A percentile compares a stretch with the other conserved stretches of the same genome.
These are phyloP conservation scores for Pachyramphus minor DNA, from an alignment of 2,113 vertebrate species.

Conservation along the genomic window DNA sequence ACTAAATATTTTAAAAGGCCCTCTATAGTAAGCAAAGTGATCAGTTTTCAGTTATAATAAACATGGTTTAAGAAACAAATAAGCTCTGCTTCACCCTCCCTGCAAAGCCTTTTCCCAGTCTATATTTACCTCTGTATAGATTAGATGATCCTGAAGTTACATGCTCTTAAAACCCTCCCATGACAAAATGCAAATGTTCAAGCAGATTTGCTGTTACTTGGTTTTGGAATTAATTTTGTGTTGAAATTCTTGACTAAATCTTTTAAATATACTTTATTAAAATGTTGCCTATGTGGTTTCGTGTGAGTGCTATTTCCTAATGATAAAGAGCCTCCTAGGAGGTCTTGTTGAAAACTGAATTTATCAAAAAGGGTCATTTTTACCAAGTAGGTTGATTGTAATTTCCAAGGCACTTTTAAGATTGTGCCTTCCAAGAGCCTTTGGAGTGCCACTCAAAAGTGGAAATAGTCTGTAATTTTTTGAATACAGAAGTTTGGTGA, in stretches of 20 bases:
- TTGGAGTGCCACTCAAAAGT: not conserved
- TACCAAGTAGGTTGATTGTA: not conserved
- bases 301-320: not conserved
- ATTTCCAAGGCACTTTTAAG: not conserved
- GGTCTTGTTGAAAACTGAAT: not conserved
- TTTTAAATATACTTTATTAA: not conserved
- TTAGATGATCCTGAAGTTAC: not conserved
- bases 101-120: not conserved
- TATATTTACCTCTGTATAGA: not conserved
- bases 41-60: not conserved
- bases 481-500: not conserved
- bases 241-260: not conserved
- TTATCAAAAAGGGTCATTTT: not conserved
- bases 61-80: not conserved
- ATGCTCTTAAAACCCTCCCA: not conserved
- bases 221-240: not conserved
- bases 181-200: not conserved
- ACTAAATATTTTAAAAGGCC: not conserved
- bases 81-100: not conserved
- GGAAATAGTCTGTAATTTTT: not conserved
- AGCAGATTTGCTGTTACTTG: not conserved
- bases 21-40: not conserved
- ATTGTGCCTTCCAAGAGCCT: not conserved
- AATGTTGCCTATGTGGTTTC: not conserved
- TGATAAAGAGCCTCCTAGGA: rapidly evolving